Conservation (phyloP, 2,888 invertebrate species). For the Linnaemya vulpina region DNA sequence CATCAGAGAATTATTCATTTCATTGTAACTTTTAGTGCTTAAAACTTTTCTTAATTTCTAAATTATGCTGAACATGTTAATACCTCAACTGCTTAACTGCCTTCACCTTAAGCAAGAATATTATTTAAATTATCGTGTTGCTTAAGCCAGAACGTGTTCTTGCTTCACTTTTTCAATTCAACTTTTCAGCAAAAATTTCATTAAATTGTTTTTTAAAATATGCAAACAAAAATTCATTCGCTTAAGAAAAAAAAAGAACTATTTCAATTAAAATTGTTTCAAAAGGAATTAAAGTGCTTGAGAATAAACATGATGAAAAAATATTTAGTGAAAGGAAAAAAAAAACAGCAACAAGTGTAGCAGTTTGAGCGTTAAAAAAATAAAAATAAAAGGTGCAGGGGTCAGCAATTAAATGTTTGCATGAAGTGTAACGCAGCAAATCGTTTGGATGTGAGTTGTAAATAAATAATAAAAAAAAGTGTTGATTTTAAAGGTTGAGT, state of each 20-base stretch:
- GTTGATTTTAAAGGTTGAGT: constrained; percentile 25
- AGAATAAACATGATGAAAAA: background rate
- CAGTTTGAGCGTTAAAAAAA: background rate
- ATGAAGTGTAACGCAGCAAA: background rate
- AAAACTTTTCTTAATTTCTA: background rate
- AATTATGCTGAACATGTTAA: background rate
- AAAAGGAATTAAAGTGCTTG: constrained; percentile 35
- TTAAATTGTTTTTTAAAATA: constrained; percentile 34
- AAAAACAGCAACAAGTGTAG: constrained; percentile 35
- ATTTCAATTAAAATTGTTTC: constrained; percentile 56
- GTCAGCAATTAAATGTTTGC: constrained; percentile 22
- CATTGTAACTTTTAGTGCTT: background rate
- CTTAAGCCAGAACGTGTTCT: background rate
- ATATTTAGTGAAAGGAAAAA: background rate
- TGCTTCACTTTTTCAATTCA: background rate
- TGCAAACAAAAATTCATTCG: constrained; percentile 11
- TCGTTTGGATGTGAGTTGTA: constrained; percentile 7
- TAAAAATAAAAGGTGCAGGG: constrained; percentile 9
- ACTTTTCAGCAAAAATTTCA: constrained; percentile 2
- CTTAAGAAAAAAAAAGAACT: constrained; percentile 17
- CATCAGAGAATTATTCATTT: too few relatives aligned
- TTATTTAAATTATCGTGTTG: background rate
- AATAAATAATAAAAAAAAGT: constrained; percentile 10
- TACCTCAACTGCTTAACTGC: background rate
- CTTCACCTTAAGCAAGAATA: background rate